Evolutionary conservation across 92 coral and sea anemone species (phyloP), one percentile per base, ranked within the genome.

Genomic region (Heliopora coerulea): DNA sequence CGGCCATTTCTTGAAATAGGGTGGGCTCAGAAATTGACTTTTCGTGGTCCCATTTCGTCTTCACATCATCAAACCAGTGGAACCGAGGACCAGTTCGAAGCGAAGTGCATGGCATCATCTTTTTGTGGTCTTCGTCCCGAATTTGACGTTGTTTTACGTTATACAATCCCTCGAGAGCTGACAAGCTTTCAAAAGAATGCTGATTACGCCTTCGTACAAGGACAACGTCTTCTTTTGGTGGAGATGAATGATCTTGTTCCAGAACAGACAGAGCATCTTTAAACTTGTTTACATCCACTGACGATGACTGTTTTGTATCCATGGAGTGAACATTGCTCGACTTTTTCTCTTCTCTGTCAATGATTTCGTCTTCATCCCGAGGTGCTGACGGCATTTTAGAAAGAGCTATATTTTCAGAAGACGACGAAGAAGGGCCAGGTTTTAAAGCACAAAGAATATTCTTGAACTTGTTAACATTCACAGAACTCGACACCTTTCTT

Each of bases 1-100:
- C 77, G 23, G 77, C 62, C 77, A 70, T 70, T 54, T 70, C 77
- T 54, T 70, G 62, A 21, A 70, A 70, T 30, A 70, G 31, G 25
- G 49, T 52, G 3, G 56, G 56, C 8, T 41, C 32, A 32, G 28
- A 6, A 23, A 28, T 23, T 1, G 15, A 23, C 33, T 9, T 26
- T 25, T 52, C 20, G 33, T 30, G 49, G 11, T 62, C 4, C 77
- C 77, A 70, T 20, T 70, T 54, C 14, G 39, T 28, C 37, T 35
- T 52, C 30, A 70, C 77, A 1, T 70, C 58, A 11, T 52, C 77
- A 70, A 70, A 70, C 77, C 56, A 49, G 63, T 70, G 77, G 33
- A 35, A 54, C 12, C 77, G 77, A 50, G 77, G 63, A 31, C 77
- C 77, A 70, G 50, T 54, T 33, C 58, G 56, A 33, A 70, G 62